Conservation (phyloP, 2,888 invertebrate species). For the Aspidapion aeneum region DNA sequence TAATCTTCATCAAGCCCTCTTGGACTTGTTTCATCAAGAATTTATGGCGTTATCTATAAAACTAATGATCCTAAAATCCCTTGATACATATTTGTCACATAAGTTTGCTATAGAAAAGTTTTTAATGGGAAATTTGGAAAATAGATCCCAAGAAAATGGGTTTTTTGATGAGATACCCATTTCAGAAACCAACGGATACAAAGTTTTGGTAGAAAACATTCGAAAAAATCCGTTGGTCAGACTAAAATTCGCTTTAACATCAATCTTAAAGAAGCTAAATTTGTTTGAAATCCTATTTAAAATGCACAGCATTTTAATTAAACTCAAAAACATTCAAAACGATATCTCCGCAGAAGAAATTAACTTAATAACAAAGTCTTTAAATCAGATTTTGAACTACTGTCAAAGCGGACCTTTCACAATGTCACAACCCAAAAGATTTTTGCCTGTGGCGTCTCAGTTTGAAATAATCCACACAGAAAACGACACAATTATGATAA, state of each 20-base stretch:
- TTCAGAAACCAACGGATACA: slow-evolving; percentile 63
- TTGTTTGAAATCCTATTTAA: slow-evolving; percentile 74
- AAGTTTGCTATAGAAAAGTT: slow-evolving; percentile 63
- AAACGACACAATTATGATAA: slow-evolving; percentile 56
- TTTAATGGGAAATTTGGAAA: slow-evolving; percentile 42
- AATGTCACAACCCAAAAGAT: slow-evolving; percentile 81
- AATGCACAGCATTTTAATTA: slow-evolving; percentile 52
- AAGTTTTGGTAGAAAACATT: slow-evolving; percentile 60
- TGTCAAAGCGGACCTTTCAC: slow-evolving; percentile 62
- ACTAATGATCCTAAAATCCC: slow-evolving; percentile 77
- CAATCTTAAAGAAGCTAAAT: slow-evolving; percentile 82
- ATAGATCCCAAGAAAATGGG: slow-evolving; percentile 37
- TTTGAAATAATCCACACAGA: slow-evolving; percentile 69
- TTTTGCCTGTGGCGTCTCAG: slow-evolving; percentile 79
- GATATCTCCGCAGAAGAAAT: slow-evolving; percentile 53
- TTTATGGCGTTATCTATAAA: slow-evolving; percentile 91
- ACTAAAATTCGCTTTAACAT: slow-evolving; percentile 76
- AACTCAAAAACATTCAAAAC: slow-evolving; percentile 42
- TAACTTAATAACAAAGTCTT: slow-evolving; percentile 54
- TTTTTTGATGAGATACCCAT: slow-evolving; percentile 48
- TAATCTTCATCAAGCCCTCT: slow-evolving; percentile 64
- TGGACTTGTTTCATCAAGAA: slow-evolving; percentile 76
- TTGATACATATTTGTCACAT: slow-evolving; percentile 74
- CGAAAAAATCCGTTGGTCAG: slow-evolving; percentile 67
- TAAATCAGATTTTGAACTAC: slow-evolving; percentile 58